Percentiles rank a stretch among this genome's conserved stretches.
Conservation (phyloP, 2,797 vertebrate species). For the Lagodon rhomboides region DNA sequence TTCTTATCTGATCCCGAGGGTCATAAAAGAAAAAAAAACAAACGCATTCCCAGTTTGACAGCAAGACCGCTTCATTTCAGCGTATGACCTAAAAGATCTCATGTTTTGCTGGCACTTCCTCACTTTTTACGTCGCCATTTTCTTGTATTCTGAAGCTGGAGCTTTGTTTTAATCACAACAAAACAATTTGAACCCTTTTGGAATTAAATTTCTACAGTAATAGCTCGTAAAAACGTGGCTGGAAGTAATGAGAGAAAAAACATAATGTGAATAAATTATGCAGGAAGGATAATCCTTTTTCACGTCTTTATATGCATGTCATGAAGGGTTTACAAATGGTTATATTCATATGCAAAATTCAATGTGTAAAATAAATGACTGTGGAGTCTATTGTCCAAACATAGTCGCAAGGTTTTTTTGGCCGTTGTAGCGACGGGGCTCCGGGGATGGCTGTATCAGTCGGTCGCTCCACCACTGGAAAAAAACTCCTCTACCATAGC, state of each 20-base stretch:
- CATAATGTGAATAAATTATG: not conserved
- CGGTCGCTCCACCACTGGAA: too few relatives aligned
- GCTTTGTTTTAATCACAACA: too few relatives aligned
- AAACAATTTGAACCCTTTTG: too few relatives aligned
- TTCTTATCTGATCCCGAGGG: conserved; percentile 45
- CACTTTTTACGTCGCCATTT: not conserved
- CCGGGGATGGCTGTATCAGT: too few relatives aligned
- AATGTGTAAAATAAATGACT: too few relatives aligned
- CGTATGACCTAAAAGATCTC: not conserved
- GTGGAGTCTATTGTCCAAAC: too few relatives aligned
- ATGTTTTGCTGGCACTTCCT: not conserved
- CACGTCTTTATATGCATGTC: not conserved
- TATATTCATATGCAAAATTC: not conserved
- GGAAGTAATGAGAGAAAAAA: not conserved
- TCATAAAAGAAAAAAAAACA: conserved; percentile 51
- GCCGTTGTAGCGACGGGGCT: too few relatives aligned
- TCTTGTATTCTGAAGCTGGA: not conserved
- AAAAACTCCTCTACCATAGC: too few relatives aligned
- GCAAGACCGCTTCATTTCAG: conserved; percentile 29
- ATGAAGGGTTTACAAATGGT: not conserved
- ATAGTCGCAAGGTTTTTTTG: too few relatives aligned
- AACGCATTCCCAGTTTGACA: conserved; percentile 32
- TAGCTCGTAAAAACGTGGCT: not conserved
- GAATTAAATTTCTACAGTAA: not conserved
- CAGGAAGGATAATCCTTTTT: too few relatives aligned